Conservation (phyloP, 2,113 vertebrate species). For the Argyrosomus japonicus region DNA sequence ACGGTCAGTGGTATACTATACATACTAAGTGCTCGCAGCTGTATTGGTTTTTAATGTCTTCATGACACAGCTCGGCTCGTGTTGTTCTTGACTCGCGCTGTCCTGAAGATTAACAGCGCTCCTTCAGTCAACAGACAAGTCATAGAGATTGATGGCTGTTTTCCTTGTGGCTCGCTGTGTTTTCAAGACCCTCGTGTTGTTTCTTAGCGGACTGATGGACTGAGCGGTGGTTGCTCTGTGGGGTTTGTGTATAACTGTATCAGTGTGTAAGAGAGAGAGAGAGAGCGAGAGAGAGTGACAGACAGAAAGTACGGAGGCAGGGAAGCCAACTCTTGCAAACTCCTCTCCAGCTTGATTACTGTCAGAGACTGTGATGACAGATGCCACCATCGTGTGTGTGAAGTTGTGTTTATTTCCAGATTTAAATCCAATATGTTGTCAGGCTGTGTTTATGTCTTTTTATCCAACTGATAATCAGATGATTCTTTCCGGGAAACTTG, state of each 20-base stretch:
- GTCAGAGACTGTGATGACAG: not conserved
- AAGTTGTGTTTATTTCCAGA: too few relatives aligned
- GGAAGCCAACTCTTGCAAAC: not conserved
- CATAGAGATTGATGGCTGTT: constrained; percentile 71
- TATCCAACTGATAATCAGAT: not conserved
- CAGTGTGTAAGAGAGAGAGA: not conserved
- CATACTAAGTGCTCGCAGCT: constrained; percentile 61
- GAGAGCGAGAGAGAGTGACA: not conserved
- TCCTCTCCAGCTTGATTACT: constrained; percentile 6
- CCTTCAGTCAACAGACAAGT: constrained; percentile 56
- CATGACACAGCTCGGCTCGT: constrained; percentile 40
- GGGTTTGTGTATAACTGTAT: constrained; percentile 14
- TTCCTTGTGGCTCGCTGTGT: constrained; percentile 63
- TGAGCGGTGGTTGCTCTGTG: constrained; percentile 29
- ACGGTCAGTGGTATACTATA: constrained; percentile 30
- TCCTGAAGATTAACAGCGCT: constrained; percentile 56
- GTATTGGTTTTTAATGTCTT: constrained; percentile 38
- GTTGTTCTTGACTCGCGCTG: constrained; percentile 67
- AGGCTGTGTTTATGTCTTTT: not conserved
- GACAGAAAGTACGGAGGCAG: constrained; percentile 1
- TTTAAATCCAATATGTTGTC: not conserved
- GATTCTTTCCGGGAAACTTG: not conserved
- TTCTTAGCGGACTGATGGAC: constrained; percentile 39
- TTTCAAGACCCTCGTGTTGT: constrained; percentile 58
- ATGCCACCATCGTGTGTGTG: too few relatives aligned